Base-by-base conservation (phyloP, 2,888 invertebrate species). In the Drosophila kanekoi region DNA sequence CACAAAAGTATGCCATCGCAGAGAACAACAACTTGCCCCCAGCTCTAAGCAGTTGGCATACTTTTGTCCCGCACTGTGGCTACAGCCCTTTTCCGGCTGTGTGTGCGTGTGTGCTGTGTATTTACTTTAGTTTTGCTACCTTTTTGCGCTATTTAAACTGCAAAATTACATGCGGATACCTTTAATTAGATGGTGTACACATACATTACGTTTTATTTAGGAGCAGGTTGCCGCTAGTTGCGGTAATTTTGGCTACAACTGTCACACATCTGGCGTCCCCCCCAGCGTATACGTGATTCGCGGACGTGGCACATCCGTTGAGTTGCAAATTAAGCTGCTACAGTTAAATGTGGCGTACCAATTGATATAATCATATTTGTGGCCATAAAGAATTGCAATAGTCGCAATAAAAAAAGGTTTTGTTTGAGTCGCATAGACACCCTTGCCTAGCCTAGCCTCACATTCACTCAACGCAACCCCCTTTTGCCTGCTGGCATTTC, bases 131-230 rank as follows among this genome's bases (percentile, higher is more conserved):
- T 89, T 87, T 74, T 57, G 32, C 57, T 62, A 68, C 56, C 80
- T 58, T 82, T 74, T 68, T 64, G 69, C 70, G 65, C 65, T 77
- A 87, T 78, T 77, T 81, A 79, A 81, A 81, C 84, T 79, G 73
- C 79, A 72, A 75, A 76, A 72, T 64, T 73, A 75, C 75, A 83
- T 68, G 60, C 81, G 89, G 72, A 81, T 87, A 72, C 77, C 89
- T 84, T 87, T 85, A 85, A 89, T 85, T 87, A 89, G 87, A 81
- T 72, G 70, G 49, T 73, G 74, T 72, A 58, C 65, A 81, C 66
- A 64, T 70, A 64, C 65, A 75, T 66, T 61, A 71, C 74, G 80
- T 72, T 86, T 76, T 68, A 75, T 80, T 82, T 69, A 74, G 45
- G 40, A 41, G 60, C 37, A 51, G 33, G 44, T 49, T 51, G 60